Evolutionary conservation across 1,140 invertebrate genomes (phyloP), one percentile per base, ranked within the genome.

Genomic region (Brachionus plicatilis): DNA sequence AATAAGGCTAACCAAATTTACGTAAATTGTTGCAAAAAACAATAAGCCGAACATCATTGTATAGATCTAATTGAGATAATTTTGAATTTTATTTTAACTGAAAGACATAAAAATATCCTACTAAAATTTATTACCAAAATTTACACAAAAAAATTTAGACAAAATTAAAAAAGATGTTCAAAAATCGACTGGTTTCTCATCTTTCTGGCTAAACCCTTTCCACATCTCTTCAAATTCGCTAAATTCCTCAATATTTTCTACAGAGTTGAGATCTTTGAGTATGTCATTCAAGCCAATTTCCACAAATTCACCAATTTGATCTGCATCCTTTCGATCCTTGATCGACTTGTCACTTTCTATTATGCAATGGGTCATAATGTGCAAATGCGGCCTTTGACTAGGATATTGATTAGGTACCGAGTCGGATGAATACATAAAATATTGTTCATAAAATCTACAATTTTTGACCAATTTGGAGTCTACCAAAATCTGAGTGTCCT

Each of bases 381-480:
- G 72, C 14, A 76, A 50, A 50, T 76, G 43, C 1, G 72, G 72
- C 20, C 27, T 76, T 76, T 47, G 17, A 50, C 50, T 20, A 3
- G n/a, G 37, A 41, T 43, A 14, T 41, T 60, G 17, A 60, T 60
- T 24, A 29, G 66, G 27, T n/a, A 45, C 27, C 14, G 41, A 75
- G 24, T 47, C 9, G 20, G 43, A 50, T 6, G 33, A 37, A 47
- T 75, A 14, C 45, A 76, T 50, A 47, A 37, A 76, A 76, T 76
- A 76, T 76, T 76, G 72, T 76, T 76, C 72, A 29, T 76, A 50
- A 50, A 76, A 76, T 76, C 50, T 76, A 33, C 72, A 76, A 76
- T 76, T 76, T 76, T 76, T 76, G 3, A 50, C 9, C 27, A 76
- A 33, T 20, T 76, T 76, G 3, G 72, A 76, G 17, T 76, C 72